Evolutionary conservation across 2,888 invertebrate species (phyloP).

Genomic region (Xanthorhoe designata): DNA sequence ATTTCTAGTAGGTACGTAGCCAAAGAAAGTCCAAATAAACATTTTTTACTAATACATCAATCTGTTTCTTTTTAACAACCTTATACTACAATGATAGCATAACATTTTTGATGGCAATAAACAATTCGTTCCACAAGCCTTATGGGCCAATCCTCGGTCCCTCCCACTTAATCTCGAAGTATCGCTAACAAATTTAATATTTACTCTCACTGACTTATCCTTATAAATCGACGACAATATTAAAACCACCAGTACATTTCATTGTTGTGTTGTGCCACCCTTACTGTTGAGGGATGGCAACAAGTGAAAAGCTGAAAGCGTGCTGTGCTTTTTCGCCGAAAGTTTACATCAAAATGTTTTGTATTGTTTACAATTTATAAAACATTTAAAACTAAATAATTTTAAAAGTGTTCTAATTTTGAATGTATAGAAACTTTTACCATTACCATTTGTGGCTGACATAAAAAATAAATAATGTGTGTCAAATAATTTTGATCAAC

Average conservation of each 20-base stretch:
- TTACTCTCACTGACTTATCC: conserved; percentile 82
- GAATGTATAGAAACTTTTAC: too few relatives aligned
- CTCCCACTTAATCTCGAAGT: conserved; percentile 81
- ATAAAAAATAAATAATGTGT: too few relatives aligned
- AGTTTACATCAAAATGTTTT: too few relatives aligned
- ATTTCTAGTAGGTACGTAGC: too few relatives aligned
- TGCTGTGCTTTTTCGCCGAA: neutral
- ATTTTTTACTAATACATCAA: too few relatives aligned
- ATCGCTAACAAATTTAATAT: conserved; percentile 85
- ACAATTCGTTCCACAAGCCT: conserved; percentile 39
- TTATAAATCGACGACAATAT: conserved; percentile 85
- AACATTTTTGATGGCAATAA: conserved; percentile 14
- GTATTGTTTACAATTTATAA: too few relatives aligned
- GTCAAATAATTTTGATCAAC: too few relatives aligned
- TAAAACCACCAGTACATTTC: conserved; percentile 83
- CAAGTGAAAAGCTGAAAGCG: conserved; percentile 47
- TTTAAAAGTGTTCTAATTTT: too few relatives aligned
- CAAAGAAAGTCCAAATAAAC: too few relatives aligned
- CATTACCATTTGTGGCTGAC: too few relatives aligned
- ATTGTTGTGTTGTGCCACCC: conserved; percentile 74
- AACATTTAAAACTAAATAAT: too few relatives aligned
- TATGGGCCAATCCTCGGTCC: conserved; percentile 49
- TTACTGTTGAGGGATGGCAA: conserved; percentile 53
- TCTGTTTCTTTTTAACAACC: neutral
- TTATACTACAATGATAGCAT: neutral